phyloP scores from a whole-genome alignment of 92 coral and sea anemone species.

The Blastomussa wellsi region DNA sequence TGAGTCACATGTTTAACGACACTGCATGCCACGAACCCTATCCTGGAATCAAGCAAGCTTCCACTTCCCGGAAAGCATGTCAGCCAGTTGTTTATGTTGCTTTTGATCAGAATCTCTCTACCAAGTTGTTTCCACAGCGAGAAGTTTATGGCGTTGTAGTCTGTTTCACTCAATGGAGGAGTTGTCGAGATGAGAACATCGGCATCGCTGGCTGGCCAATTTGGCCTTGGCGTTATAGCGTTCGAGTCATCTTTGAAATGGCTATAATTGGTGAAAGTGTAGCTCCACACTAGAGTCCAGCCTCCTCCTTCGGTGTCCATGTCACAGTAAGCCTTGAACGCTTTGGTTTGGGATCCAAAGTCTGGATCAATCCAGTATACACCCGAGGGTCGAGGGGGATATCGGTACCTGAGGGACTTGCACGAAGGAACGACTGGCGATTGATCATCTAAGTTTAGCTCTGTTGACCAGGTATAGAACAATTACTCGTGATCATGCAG shows the following conservation, averaged over 20 bases:
- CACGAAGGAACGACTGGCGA: not conserved
- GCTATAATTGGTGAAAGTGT: constrained; percentile 60
- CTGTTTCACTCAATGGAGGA: constrained; percentile 44
- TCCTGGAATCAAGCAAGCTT: constrained; percentile 33
- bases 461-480: too few species aligned
- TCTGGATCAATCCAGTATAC: constrained; percentile 54
- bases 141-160: constrained; percentile 58
- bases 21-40: constrained; percentile 30
- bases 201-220: constrained; percentile 28
- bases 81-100: constrained; percentile 78
- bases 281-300: constrained; percentile 79
- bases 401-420: not conserved
- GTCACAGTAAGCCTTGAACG: constrained; percentile 67
- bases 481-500: too few species aligned
- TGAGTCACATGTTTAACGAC: constrained; percentile 14
- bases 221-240: constrained; percentile 68
- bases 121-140: constrained; percentile 59
- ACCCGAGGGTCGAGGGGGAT: constrained; percentile 34
- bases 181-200: constrained; percentile 24
- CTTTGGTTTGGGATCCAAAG: constrained; percentile 6
- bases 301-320: constrained; percentile 67
- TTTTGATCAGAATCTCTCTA: constrained; percentile 53
- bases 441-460: too few species aligned
- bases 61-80: constrained; percentile 41
- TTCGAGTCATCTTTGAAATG: constrained; percentile 39